Base-by-base conservation (phyloP, 2,888 invertebrate genomes). In the Patella caerulea region DNA sequence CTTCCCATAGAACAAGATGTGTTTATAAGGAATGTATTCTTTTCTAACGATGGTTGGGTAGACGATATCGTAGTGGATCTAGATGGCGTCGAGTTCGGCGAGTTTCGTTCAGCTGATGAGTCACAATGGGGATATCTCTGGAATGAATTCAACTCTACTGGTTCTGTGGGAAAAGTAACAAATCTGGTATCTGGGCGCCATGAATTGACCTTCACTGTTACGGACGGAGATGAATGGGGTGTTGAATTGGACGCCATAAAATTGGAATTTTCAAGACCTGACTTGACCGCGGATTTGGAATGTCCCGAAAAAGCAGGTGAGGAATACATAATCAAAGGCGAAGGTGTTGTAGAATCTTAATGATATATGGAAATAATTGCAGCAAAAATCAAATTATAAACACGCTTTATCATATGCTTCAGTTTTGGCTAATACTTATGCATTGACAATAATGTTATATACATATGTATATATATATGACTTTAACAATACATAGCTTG, bases 31-130 rank as follows among this genome's bases (percentile, higher is more conserved):
- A 71, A 75, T 71, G 53, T 75, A 53, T 71, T 29, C 29, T 75
- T 71, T 71, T 75, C 75, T 24, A 75, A 75, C 17, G 75, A 75
- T 55, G 75, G 75, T 15, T 70, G 56, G 54, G 53, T 53, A 17
- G 75, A 75, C 54, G 24, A 24, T 52, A 45, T 75, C 14, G 55
- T 12, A 15, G 75, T 75, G 17, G 75, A 70, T 19, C 69, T 75
- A 15, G 75, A 75, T 56, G 75, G 71, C 15, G 29, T 70, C 7
- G 15, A 55, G 4, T 29, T 75, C 5, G 71, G 75, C n/a, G 17
- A 70, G 17, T 75, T 71, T 29, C 29, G 55, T 11, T 75, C 75
- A 9, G 54, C 70, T 9, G 70, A 75, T 19, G 53, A 34, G 12
- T 55, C 71, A 7, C 45, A 29, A 9, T 75, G 70, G 53, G 75